Conservation (phyloP, 2,888 invertebrate genomes). For the Thalpophila matura region DNA sequence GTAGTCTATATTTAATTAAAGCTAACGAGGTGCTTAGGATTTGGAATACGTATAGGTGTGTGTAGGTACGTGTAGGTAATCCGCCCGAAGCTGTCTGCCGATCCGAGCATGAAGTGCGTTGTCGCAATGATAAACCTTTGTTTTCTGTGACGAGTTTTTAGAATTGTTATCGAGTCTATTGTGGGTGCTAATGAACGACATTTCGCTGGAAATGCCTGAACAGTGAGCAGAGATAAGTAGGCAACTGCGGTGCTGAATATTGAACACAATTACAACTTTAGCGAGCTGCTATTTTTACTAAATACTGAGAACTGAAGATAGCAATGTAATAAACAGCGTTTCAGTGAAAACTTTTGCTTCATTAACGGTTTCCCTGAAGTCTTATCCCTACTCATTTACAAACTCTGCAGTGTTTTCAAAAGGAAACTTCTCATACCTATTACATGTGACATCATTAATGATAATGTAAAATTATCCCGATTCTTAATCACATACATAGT, state of each 20-base stretch:
- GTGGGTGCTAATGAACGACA: slow-evolving; percentile 80
- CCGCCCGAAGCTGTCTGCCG: slow-evolving; percentile 44
- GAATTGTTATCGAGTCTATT: slow-evolving; percentile 83
- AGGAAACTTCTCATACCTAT: neutral
- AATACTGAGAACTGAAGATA: neutral
- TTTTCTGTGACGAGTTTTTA: slow-evolving; percentile 78
- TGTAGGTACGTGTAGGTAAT: slow-evolving; percentile 39
- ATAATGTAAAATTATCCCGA: no score
- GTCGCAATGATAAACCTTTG: slow-evolving; percentile 74
- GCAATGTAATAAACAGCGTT: neutral
- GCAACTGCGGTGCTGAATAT: slow-evolving; percentile 64
- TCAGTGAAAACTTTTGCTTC: slow-evolving; percentile 6
- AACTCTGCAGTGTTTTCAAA: neutral
- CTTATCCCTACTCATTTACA: neutral
- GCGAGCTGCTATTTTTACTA: neutral
- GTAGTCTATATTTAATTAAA: slow-evolving; percentile 38
- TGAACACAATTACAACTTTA: slow-evolving; percentile 64
- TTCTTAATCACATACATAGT: no score
- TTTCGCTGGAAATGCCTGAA: slow-evolving; percentile 75
- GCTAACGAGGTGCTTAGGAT: slow-evolving; percentile 26
- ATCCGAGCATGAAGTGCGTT: slow-evolving; percentile 66
- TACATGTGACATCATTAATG: no score
- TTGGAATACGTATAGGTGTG: slow-evolving; percentile 26
- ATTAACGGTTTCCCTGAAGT: neutral
- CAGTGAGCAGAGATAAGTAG: slow-evolving; percentile 70